Evolutionary conservation across 2,888 invertebrate genomes (phyloP).

Genomic region (Cynaeus angustus): DNA sequence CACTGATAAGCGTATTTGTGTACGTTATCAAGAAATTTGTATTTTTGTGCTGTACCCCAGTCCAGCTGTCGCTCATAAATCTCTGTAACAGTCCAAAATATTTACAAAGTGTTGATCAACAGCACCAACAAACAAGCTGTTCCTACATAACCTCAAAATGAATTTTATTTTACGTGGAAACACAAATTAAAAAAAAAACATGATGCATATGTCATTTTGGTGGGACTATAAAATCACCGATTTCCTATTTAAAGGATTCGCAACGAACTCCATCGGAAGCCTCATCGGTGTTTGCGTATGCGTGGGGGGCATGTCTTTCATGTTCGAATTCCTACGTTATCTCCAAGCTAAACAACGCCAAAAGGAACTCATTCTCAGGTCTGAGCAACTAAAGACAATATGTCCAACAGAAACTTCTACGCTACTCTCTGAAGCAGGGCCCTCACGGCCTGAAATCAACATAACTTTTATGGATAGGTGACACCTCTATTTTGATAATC

Average conservation of each 20-base stretch:
- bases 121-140: neutral
- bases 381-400: constrained; percentile 65
- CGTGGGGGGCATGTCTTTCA: constrained; percentile 75
- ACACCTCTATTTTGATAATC: neutral
- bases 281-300: constrained; percentile 77
- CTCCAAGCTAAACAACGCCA: constrained; percentile 71
- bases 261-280: constrained; percentile 73
- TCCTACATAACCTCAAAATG: constrained; percentile 4
- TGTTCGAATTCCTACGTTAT: constrained; percentile 77
- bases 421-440: constrained; percentile 65
- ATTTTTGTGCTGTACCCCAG: too few relatives aligned
- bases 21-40: too few relatives aligned
- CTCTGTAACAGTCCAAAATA: neutral
- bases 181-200: neutral
- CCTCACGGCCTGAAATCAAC: neutral
- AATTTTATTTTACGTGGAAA: neutral
- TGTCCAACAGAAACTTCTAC: constrained; percentile 70
- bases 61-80: neutral
- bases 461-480: constrained; percentile 26
- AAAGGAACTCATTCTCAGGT: constrained; percentile 65
- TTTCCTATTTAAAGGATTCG: constrained; percentile 78
- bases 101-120: neutral
- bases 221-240: constrained; percentile 78
- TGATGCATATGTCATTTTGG: constrained; percentile 81
- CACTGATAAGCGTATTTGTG: too few relatives aligned